Evolutionary conservation across 2,113 vertebrate genomes (phyloP).

Genomic region (Triplophysa tibetana): DNA sequence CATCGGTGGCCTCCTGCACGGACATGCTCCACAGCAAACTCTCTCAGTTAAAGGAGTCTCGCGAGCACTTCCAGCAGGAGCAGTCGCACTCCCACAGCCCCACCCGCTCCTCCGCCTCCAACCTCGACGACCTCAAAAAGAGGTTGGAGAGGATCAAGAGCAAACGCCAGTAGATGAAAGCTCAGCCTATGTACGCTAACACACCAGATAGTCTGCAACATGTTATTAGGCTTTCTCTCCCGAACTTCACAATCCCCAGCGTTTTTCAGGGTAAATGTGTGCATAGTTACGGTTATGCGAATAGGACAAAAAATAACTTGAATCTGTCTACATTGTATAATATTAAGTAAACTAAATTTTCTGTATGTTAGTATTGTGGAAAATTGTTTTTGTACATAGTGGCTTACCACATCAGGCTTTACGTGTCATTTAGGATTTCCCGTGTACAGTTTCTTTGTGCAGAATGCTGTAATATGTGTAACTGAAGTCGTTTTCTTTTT

Average conservation of each 20-base stretch:
- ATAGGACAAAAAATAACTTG: constrained; percentile 24
- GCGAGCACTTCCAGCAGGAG: constrained; percentile 92
- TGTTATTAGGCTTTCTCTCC: constrained; percentile 25
- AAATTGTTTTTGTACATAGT: constrained; percentile 76
- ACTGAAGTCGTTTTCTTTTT: constrained; percentile 49
- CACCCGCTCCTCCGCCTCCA: constrained; percentile 80
- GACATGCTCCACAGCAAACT: constrained; percentile 99
- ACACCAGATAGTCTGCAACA: constrained; percentile 21
- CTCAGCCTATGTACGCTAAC: not conserved
- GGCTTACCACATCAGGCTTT: constrained; percentile 68
- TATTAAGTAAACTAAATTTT: constrained; percentile 67
- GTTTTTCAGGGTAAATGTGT: constrained; percentile 30
- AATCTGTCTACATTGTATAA: constrained; percentile 51
- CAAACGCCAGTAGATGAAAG: constrained; percentile 83
- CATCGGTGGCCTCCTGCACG: constrained; percentile 90
- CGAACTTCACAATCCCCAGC: not conserved
- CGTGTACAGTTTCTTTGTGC: constrained; percentile 83
- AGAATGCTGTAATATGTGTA: constrained; percentile 75
- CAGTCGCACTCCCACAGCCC: constrained; percentile 81
- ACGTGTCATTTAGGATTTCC: constrained; percentile 75
- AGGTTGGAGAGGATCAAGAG: constrained; percentile 98
- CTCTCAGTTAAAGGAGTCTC: constrained; percentile 94
- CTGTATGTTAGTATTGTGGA: constrained; percentile 71
- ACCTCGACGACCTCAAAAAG: constrained; percentile 99
- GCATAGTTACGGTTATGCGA: constrained; percentile 42